Base-by-base conservation (phyloP, 2,888 invertebrate genomes). In the Drosophila paramelanica region DNA sequence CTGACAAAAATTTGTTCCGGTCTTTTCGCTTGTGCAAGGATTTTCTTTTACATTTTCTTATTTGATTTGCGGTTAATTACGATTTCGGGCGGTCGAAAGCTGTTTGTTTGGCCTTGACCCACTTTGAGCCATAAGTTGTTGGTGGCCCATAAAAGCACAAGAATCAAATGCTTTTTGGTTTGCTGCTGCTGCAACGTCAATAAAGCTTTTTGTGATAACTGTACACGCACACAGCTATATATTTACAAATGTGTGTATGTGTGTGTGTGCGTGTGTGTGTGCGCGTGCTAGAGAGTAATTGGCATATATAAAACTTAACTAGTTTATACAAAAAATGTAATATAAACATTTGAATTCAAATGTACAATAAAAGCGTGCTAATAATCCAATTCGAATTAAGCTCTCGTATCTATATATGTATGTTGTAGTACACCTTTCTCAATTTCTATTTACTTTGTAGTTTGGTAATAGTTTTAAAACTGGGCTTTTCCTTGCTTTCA, bases 61-160 rank as follows among this genome's bases (percentile, higher is more conserved):
- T 11, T 17, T 27, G 13, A 17, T 5, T 53, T 27, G 20, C 14
- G 3, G 2, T 45, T 51, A 14, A 14, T 8, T 61, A 41, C 33
- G 33, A 10, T 50, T 50, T 55, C 39, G 25, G 31, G 39, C 20
- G 41, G 7, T 23, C 3, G 11, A 67, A 64, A 66, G 67, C 57
- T 60, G 41, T 66, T 50, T n/a, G 23, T 13, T 70, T 88, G 89
- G 84, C 89, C 89, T 89, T 89, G 89, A 89, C 89, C 89, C 74
- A 89, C 65, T 79, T 89, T 59, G 59, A 59, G 43, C 38, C 61
- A 45, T 56, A 58, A 57, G 25, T 53, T 59, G 31, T 53, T 41
- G 27, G 49, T 61, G 61, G 67, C 71, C 62, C 36, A 55, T 58
- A 52, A 75, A 77, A 73, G 73, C 77, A 61, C 72, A 13, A 50